phyloP scores from a whole-genome alignment of 2,797 vertebrate species.

The Pipistrellus nathusii region DNA sequence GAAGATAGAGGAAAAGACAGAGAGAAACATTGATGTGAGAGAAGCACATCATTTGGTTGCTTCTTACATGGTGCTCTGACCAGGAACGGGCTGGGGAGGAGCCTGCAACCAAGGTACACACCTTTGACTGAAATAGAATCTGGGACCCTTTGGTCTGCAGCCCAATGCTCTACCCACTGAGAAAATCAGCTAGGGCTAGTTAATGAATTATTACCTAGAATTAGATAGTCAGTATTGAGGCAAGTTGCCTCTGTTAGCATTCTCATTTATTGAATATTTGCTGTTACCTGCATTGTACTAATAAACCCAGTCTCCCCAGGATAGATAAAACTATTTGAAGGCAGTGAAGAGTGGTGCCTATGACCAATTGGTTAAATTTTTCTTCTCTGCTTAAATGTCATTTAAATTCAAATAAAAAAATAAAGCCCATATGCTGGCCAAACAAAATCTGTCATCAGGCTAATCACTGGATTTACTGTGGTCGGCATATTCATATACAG shows the following conservation, averaged over 20 bases:
- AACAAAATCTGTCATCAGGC: neutral
- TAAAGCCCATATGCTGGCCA: neutral
- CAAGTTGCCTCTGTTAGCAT: neutral
- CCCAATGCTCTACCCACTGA: too few species aligned
- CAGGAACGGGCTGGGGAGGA: too few species aligned
- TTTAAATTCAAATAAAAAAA: constrained; percentile 58
- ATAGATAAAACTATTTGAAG: constrained; percentile 7
- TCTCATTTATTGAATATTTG: neutral
- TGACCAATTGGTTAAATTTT: neutral
- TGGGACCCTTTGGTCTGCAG: too few species aligned
- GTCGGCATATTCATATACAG: neutral
- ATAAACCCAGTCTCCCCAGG: neutral
- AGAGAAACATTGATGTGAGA: too few species aligned
- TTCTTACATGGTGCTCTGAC: too few species aligned
- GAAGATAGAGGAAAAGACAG: too few species aligned
- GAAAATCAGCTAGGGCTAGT: neutral
- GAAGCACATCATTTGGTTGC: too few species aligned
- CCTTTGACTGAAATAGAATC: too few species aligned
- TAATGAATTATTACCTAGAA: neutral
- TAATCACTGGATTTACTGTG: neutral
- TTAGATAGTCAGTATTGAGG: neutral
- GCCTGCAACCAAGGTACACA: too few species aligned
- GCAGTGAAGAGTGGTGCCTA: neutral
- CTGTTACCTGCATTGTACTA: neutral
- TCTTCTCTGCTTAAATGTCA: neutral